These are phyloP conservation scores for Andrena flavipes DNA, from an alignment of 2,888 invertebrate genomes.

Conservation along the genomic window DNA sequence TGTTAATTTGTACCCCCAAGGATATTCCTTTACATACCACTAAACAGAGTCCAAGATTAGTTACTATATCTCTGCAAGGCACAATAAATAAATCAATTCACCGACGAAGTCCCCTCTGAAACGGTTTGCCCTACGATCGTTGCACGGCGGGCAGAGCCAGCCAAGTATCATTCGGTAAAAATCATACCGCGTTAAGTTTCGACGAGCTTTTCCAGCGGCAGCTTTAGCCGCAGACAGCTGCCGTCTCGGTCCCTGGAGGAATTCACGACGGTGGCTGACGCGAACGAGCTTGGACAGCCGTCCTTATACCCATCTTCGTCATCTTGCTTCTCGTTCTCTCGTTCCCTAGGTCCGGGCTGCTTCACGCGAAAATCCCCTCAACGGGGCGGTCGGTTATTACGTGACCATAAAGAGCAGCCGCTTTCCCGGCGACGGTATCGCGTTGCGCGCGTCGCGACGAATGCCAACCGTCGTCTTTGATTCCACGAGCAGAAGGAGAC, in stretches of 20 bases:
- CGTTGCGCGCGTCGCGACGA: constrained; percentile 64
- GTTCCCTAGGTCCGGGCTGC: constrained; percentile 26
- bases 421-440: constrained; percentile 63
- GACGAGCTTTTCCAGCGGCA: constrained; percentile 76
- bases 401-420: constrained; percentile 69
- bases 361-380: constrained; percentile 45
- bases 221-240: constrained; percentile 82
- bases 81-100: constrained; percentile 10
- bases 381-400: constrained; percentile 59
- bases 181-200: constrained; percentile 74
- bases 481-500: constrained; percentile 26
- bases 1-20: no score
- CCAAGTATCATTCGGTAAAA: constrained; percentile 57
- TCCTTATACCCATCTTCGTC: constrained; percentile 84
- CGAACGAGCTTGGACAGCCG: constrained; percentile 82
- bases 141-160: not conserved
- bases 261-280: constrained; percentile 79
- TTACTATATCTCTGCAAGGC: not conserved
- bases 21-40: no score
- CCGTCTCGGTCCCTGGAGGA: constrained; percentile 76
- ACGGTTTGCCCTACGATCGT: constrained; percentile 1
- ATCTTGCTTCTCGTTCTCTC: constrained; percentile 69
- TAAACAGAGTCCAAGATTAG: no score
- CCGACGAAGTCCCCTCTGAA: not conserved
- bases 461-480: constrained; percentile 52